Percentiles rank a stretch among this genome's conserved stretches.
Conservation (phyloP, 2,797 vertebrate species). For the Pristis pectinata region DNA sequence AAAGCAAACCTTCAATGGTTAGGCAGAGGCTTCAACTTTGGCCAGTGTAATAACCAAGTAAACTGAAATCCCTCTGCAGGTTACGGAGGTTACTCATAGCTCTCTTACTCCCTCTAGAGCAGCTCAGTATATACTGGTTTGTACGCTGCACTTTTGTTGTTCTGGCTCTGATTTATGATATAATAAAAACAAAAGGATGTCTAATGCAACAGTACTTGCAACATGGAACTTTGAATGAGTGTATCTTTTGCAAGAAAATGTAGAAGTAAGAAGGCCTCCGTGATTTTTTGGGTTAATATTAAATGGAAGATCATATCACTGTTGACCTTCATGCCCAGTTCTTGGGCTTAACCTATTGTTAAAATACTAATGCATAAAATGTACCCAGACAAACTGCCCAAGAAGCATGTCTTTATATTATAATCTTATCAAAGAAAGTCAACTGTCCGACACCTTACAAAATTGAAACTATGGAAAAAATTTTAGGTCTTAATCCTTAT, state of each 20-base stretch:
- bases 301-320: not conserved
- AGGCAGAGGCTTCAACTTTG: not conserved
- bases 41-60: not conserved
- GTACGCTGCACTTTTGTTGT: not conserved
- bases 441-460: too few species aligned
- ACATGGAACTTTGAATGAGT: not conserved
- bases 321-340: not conserved
- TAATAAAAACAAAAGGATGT: not conserved
- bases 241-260: not conserved
- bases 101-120: constrained; percentile 32
- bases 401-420: not conserved
- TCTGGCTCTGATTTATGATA: not conserved
- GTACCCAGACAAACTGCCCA: not conserved
- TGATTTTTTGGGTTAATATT: not conserved
- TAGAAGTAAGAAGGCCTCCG: not conserved
- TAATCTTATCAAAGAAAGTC: not conserved
- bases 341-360: not conserved
- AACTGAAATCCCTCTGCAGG: not conserved
- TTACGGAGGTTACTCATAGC: constrained; percentile 2
- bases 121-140: not conserved
- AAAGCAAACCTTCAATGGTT: not conserved
- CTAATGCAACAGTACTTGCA: not conserved
- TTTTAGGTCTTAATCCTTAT: too few species aligned
- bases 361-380: not conserved
- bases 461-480: too few species aligned